These are phyloP conservation scores for Sesamia nonagrioides DNA, from an alignment of 1,140 invertebrate genomes.

Conservation along the genomic window DNA sequence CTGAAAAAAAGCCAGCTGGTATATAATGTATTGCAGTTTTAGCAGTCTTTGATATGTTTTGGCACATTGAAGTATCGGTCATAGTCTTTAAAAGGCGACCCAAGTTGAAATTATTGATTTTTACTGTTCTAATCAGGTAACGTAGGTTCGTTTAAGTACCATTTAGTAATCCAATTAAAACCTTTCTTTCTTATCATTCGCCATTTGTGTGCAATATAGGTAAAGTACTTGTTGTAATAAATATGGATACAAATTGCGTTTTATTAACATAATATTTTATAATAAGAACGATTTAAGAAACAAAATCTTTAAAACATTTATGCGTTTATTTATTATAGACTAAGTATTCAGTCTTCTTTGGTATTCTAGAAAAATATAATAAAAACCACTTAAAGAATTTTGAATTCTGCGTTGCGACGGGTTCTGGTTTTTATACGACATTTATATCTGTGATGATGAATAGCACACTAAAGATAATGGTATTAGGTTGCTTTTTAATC, in stretches of 20 bases:
- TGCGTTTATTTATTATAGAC: not conserved
- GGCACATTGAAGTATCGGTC: not conserved
- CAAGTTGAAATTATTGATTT: conserved; percentile 17
- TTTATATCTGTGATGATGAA: conserved; percentile 40
- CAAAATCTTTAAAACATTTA: conserved; percentile 4
- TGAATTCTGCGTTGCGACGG: not conserved
- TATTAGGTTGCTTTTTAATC: no score
- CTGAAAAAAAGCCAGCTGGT: no score
- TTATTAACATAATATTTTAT: not conserved
- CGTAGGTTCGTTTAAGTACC: conserved; percentile 6
- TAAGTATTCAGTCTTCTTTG: not conserved
- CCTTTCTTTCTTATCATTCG: not conserved
- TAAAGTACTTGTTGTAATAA: not conserved
- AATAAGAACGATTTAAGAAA: not conserved
- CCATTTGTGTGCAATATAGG: conserved; percentile 8
- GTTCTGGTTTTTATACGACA: conserved; percentile 34
- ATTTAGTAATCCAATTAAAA: conserved; percentile 23
- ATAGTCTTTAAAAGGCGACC: not conserved
- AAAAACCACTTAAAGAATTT: conserved; percentile 26
- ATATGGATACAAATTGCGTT: not conserved
- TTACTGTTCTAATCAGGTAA: conserved; percentile 12
- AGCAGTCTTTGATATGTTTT: not conserved
- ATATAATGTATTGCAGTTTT: not conserved
- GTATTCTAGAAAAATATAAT: conserved; percentile 37
- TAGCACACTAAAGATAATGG: conserved; percentile 2